A percentile compares a stretch with the other conserved stretches of the same genome.
These are phyloP conservation scores for Amphipyra tragopoginis DNA, from an alignment of 2,888 invertebrate genomes.

Conservation along the genomic window DNA sequence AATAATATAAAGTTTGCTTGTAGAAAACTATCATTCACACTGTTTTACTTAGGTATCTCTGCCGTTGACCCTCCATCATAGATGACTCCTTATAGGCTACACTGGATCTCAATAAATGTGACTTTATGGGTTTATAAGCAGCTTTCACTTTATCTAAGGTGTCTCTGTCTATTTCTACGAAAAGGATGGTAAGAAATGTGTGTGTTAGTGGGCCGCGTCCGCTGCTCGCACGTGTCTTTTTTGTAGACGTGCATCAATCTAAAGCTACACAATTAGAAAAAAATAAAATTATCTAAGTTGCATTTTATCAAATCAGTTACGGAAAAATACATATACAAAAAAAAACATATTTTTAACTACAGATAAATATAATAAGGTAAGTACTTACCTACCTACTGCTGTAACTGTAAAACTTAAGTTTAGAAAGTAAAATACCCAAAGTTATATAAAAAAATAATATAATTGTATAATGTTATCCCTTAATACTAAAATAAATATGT, in stretches of 20 bases:
- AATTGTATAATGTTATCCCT: constrained; percentile 36
- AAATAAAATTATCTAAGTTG: constrained; percentile 70
- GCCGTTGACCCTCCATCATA: constrained; percentile 63
- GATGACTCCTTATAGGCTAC: constrained; percentile 71
- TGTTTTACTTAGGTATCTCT: constrained; percentile 45
- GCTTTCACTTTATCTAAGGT: constrained; percentile 88
- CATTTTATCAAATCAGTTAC: constrained; percentile 4
- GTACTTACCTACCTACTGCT: no score
- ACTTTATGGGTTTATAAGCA: constrained; percentile 84
- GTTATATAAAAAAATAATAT: constrained; percentile 13
- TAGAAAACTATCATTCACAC: constrained; percentile 35
- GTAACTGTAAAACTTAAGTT: neutral
- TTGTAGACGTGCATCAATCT: constrained; percentile 78
- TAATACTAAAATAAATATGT: constrained; percentile 60
- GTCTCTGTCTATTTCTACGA: constrained; percentile 86
- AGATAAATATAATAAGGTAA: no score
- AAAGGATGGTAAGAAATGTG: constrained; percentile 88
- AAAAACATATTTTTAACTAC: no score
- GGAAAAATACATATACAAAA: no score
- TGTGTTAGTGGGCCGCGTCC: constrained; percentile 88
- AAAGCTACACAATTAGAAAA: constrained; percentile 84
- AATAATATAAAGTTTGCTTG: constrained; percentile 21
- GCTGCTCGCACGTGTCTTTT: constrained; percentile 79
- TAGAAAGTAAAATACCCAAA: constrained; percentile 15
- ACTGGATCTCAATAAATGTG: constrained; percentile 82